Conservation (phyloP, 2,888 invertebrate species). For the Polymixis lichenea region DNA sequence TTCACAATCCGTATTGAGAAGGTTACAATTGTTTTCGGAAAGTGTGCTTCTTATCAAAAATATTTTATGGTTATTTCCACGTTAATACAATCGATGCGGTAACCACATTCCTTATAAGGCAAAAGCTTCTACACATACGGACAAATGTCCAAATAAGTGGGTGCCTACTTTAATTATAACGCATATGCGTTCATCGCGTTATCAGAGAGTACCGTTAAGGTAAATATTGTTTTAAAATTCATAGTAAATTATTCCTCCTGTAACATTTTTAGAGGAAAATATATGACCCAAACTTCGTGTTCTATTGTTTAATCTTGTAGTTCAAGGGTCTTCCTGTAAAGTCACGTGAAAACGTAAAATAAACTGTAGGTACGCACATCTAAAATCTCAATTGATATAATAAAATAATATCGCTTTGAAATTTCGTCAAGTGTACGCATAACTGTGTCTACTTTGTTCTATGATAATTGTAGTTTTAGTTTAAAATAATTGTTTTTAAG, state of each 20-base stretch:
- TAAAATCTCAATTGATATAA: not conserved
- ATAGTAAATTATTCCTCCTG: conserved; percentile 20
- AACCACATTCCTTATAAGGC: not conserved
- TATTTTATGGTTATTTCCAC: not conserved
- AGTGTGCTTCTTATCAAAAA: rapidly evolving
- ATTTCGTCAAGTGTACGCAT: not conserved
- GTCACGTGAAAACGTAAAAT: not conserved
- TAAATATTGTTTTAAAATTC: conserved; percentile 31
- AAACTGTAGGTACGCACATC: not conserved
- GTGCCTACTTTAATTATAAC: conserved; percentile 5
- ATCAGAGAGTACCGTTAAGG: conserved; percentile 24
- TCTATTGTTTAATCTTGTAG: conserved; percentile 1
- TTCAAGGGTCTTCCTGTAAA: conserved; percentile 14
- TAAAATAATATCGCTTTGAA: not conserved
- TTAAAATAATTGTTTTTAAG: not conserved
- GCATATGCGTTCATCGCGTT: conserved; percentile 7
- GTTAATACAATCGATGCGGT: no score
- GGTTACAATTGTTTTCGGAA: not conserved
- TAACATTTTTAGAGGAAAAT: conserved; percentile 36
- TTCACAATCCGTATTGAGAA: not conserved
- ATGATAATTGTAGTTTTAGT: not conserved
- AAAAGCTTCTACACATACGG: no score
- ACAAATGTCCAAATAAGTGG: not conserved
- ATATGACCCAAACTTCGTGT: not conserved
- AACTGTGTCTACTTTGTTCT: not conserved